Evolutionary conservation across 2,888 invertebrate species (phyloP).

Genomic region (Lithophane ornitopus): DNA sequence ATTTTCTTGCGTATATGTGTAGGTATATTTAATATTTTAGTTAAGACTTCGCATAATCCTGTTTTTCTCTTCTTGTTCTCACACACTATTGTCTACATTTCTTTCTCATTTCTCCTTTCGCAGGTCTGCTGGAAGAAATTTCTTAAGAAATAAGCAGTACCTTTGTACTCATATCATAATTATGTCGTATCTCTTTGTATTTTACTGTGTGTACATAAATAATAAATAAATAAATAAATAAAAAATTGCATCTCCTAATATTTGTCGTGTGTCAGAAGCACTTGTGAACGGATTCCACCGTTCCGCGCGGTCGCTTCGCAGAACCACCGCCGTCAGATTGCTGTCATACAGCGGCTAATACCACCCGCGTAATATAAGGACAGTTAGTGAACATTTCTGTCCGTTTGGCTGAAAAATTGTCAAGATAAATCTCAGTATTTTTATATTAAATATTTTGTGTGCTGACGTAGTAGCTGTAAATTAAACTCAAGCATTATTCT

Average conservation of each 20-base stretch:
- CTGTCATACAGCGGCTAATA: constrained; percentile 54
- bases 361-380: constrained; percentile 27
- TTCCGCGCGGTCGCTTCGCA: constrained; percentile 41
- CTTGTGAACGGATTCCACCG: constrained; percentile 46
- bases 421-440: constrained; percentile 18
- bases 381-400: constrained; percentile 24
- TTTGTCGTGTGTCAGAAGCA: constrained; percentile 48
- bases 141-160: no score
- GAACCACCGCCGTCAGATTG: constrained; percentile 54
- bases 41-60: no score
- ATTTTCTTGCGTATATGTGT: no score
- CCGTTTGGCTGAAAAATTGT: constrained; percentile 19
- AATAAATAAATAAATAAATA: no score
- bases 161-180: no score
- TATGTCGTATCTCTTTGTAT: no score
- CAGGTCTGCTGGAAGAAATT: no score
- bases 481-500: not conserved
- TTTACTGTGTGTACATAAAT: no score
- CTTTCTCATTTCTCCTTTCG: no score
- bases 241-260: constrained; percentile 13
- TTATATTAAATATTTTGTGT: not conserved
- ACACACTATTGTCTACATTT: no score
- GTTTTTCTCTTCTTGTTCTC: no score
- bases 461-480: not conserved
- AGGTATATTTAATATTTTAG: no score